These are phyloP conservation scores for Stichopus horrens DNA, from an alignment of 53 echinoderm and acorn worm genomes.

Conservation along the genomic window DNA sequence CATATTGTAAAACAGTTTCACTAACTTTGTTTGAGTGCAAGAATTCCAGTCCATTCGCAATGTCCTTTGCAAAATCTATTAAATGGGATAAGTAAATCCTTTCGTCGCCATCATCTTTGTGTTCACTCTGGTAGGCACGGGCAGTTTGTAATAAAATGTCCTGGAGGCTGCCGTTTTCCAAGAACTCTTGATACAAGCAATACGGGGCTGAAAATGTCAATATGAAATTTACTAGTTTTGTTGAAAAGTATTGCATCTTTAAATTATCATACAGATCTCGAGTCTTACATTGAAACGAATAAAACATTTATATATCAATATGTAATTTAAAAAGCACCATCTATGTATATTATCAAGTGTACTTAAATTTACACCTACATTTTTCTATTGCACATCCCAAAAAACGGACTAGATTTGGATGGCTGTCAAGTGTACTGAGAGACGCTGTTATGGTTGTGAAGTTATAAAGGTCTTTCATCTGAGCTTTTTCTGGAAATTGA, in stretches of 20 bases:
- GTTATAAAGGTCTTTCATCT: conserved; percentile 1
- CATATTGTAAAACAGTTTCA: too few relatives aligned
- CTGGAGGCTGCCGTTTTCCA: not conserved
- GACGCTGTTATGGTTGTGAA: not conserved
- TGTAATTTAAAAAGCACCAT: too few relatives aligned
- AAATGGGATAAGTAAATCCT: not conserved
- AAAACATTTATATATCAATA: too few relatives aligned
- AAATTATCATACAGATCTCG: too few relatives aligned
- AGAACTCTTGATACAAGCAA: not conserved
- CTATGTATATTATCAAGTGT: too few relatives aligned
- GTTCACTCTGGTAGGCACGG: not conserved
- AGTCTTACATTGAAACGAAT: too few relatives aligned
- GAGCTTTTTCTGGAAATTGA: not conserved
- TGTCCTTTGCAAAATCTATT: not conserved
- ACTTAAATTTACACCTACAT: not conserved
- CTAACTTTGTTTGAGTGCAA: not conserved
- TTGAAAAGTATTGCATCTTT: too few relatives aligned
- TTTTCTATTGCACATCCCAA: not conserved
- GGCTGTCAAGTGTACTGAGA: not conserved
- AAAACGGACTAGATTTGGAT: not conserved
- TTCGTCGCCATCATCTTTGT: not conserved
- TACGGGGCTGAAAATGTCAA: not conserved
- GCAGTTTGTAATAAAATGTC: not conserved
- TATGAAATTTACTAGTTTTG: too few relatives aligned
- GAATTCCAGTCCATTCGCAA: not conserved